Evolutionary conservation across 2,888 invertebrate species (phyloP), one percentile per base, ranked within the genome.

Genomic region (Parasteatoda lunata): DNA sequence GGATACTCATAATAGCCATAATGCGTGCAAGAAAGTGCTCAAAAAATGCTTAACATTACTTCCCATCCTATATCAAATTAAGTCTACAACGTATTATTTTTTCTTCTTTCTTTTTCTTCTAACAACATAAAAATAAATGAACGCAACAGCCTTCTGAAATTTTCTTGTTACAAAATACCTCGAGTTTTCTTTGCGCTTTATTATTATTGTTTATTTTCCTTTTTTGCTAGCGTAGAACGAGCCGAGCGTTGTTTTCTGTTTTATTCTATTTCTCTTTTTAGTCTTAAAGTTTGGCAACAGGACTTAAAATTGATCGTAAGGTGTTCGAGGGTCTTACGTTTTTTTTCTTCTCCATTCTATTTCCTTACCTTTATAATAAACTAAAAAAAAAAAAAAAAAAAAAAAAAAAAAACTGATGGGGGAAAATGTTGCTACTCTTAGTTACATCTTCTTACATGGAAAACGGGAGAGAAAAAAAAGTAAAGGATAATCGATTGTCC

Each of bases 1-100:
- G 75, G 75, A 66, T 69, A 75, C 48, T 13, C 75, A 52, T 69
- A 78, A 81, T 81, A 75, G 52, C 64, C 48, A 51, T 8, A 45
- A 47, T 81, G 81, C 75, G 75, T 81, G 81, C 66, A 45, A 68
- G 64, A 68, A 45, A 8, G 52, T 51, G 30, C 52, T 66, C 13
- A n/a, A 73, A 51, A 81, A 68, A 68, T 66, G 51, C 68, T 68
- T 66, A 68, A 69, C 59, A 47, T 54, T 52, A 9, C 72, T 4
- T 8, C 59, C 4, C n/a, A 54, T 49, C 65, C 52, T 76, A 54
- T 81, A 81, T 81, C 75, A 81, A 81, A 81, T 81, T 76, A 81
- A 59, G 73, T 15, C 66, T 54, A 48, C 64, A 64, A 49, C 49
- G 30, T 54, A 45, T 47, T 59, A 30, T 47, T 47, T 75, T 64